Conservation (phyloP, 2,797 vertebrate species). For the Enteromius unitaeniatus region DNA sequence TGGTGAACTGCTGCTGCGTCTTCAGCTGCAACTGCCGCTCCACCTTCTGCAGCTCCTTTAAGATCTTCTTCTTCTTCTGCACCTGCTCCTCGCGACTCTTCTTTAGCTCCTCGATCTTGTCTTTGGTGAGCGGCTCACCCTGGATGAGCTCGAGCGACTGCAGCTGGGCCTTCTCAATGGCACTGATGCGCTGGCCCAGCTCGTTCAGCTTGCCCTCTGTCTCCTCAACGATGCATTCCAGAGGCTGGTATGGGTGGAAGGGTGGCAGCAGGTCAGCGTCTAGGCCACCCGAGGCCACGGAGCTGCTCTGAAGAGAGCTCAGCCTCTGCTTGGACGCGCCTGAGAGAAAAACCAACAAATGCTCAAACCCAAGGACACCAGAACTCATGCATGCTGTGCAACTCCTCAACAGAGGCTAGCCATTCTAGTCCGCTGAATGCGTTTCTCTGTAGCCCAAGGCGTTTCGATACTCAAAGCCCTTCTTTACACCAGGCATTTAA, state of each 20-base stretch:
- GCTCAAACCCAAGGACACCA: not conserved
- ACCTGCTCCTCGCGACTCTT: slow-evolving; percentile 96
- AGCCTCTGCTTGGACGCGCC: slow-evolving; percentile 95
- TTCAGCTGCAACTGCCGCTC: slow-evolving; percentile 99
- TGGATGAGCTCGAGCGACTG: slow-evolving; percentile 91
- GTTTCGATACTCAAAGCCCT: not conserved
- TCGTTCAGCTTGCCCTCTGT: slow-evolving; percentile 99
- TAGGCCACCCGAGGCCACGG: slow-evolving; percentile 73
- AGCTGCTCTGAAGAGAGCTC: slow-evolving; percentile 89
- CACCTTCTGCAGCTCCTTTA: slow-evolving; percentile 99
- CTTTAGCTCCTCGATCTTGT: slow-evolving; percentile 92
- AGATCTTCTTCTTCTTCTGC: slow-evolving; percentile 99
- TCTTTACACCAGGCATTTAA: not conserved
- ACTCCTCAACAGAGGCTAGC: not conserved
- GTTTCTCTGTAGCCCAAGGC: not conserved
- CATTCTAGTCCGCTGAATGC: not conserved
- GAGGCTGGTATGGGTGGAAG: slow-evolving; percentile 97
- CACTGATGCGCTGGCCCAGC: slow-evolving; percentile 96
- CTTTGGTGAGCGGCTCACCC: slow-evolving; percentile 91
- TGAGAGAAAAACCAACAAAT: slow-evolving; percentile 71
- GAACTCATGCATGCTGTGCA: not conserved
- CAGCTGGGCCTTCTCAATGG: slow-evolving; percentile 91
- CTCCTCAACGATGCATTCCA: slow-evolving; percentile 99
- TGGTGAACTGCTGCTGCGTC: slow-evolving; percentile 99
- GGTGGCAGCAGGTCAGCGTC: slow-evolving; percentile 93